phyloP scores from a whole-genome alignment of 2,888 invertebrate genomes.

The Leptura quadrifasciata region DNA sequence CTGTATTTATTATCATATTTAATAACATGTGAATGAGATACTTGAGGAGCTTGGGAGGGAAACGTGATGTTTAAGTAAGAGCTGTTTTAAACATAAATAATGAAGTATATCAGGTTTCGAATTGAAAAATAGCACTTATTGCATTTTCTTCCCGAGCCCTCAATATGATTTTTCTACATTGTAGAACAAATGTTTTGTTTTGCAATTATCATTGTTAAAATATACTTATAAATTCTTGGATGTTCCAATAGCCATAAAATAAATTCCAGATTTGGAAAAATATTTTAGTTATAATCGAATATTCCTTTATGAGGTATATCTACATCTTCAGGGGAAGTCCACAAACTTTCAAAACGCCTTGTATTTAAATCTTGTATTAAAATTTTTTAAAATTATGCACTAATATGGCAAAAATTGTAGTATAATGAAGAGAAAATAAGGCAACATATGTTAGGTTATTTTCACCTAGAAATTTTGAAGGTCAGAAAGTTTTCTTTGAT shows the following conservation, averaged over 20 bases:
- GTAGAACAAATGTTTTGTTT: background rate
- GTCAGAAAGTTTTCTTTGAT: background rate
- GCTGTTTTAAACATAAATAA: too few relatives aligned
- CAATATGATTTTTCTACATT: background rate
- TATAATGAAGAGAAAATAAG: background rate
- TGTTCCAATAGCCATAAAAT: too few relatives aligned
- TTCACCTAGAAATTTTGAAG: background rate
- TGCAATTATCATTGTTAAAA: background rate
- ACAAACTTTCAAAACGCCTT: background rate
- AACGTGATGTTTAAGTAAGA: too few relatives aligned
- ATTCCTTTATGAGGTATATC: background rate
- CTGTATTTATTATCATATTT: background rate
- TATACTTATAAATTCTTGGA: background rate
- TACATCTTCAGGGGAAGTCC: background rate
- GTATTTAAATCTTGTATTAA: background rate
- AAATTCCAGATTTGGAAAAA: background rate
- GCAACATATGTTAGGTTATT: too few relatives aligned
- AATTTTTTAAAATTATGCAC: background rate
- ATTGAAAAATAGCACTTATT: too few relatives aligned
- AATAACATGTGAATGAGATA: background rate
- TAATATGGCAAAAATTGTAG: background rate
- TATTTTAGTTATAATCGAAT: background rate
- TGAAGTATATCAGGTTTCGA: too few relatives aligned
- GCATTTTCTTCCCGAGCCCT: too few relatives aligned
- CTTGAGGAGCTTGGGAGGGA: background rate